Conservation (phyloP, 2,797 vertebrate genomes). For the Aphelocoma californica region DNA sequence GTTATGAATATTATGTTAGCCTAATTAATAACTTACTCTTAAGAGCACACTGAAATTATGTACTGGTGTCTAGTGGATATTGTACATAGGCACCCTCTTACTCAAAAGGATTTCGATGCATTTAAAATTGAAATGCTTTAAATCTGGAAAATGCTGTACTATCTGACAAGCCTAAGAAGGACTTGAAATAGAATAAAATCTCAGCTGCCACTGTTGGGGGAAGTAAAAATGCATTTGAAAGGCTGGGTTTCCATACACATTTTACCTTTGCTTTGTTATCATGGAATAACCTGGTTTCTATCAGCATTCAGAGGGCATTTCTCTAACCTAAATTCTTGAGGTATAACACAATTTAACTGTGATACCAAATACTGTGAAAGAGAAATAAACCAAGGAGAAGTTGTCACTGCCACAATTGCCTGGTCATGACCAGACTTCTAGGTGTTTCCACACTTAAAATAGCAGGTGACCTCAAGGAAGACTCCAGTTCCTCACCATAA, state of each 20-base stretch:
- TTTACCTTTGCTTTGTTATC: not conserved
- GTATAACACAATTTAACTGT: not conserved
- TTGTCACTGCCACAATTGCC: not conserved
- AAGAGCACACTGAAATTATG: not conserved
- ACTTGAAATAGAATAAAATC: not conserved
- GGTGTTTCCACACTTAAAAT: not conserved
- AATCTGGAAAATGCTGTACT: not conserved
- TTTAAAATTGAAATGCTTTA: not conserved
- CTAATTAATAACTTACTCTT: not conserved
- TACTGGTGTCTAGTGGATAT: not conserved
- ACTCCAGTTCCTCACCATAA: not conserved
- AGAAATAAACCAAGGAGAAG: not conserved
- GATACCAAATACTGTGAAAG: not conserved
- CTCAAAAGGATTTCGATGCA: not conserved
- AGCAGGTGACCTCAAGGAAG: not conserved
- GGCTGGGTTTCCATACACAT: not conserved
- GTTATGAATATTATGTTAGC: not conserved
- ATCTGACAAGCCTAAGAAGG: not conserved
- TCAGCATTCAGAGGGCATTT: not conserved
- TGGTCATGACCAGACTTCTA: not conserved
- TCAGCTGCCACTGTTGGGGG: fast-evolving
- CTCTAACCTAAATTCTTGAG: not conserved
- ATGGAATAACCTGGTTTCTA: not conserved
- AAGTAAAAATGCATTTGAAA: not conserved
- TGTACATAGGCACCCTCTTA: not conserved